Evolutionary conservation across 1,140 invertebrate species (phyloP).

Genomic region (Zaprionus ghesquierei): DNA sequence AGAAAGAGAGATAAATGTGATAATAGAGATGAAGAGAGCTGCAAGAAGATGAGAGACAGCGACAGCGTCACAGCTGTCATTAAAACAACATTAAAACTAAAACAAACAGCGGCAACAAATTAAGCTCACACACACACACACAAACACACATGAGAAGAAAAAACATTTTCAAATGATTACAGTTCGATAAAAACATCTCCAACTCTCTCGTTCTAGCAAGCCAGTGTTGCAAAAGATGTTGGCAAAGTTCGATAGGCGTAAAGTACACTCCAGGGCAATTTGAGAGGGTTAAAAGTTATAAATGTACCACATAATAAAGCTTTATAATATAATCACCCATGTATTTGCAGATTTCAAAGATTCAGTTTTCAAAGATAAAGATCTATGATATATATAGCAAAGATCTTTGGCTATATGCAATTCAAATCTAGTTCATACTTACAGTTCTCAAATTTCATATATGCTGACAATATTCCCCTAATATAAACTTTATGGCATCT

Average conservation of each 20-base stretch:
- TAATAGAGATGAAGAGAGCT: background rate
- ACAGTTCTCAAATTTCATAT: too few relatives aligned
- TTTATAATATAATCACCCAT: background rate
- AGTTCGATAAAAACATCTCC: slow-evolving; percentile 42
- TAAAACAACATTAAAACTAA: slow-evolving; percentile 71
- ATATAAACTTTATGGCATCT: background rate
- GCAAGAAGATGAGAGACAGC: slow-evolving; percentile 5
- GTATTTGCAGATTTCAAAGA: too few relatives aligned
- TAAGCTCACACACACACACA: slow-evolving; percentile 20
- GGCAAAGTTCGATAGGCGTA: background rate
- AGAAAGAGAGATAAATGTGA: background rate
- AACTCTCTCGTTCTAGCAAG: background rate
- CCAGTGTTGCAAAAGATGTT: slow-evolving; percentile 48
- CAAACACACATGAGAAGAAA: background rate
- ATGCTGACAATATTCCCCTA: background rate
- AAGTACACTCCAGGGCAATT: background rate
- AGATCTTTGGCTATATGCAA: too few relatives aligned
- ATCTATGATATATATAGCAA: too few relatives aligned
- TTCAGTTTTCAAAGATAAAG: too few relatives aligned
- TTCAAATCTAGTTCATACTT: too few relatives aligned
- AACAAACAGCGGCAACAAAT: slow-evolving; percentile 66
- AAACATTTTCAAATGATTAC: slow-evolving; percentile 46
- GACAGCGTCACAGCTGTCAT: slow-evolving; percentile 58
- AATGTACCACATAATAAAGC: background rate
- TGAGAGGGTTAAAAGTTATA: background rate